Base-by-base conservation (phyloP, 2,797 vertebrate species). In the Sebastes steindachneri region DNA sequence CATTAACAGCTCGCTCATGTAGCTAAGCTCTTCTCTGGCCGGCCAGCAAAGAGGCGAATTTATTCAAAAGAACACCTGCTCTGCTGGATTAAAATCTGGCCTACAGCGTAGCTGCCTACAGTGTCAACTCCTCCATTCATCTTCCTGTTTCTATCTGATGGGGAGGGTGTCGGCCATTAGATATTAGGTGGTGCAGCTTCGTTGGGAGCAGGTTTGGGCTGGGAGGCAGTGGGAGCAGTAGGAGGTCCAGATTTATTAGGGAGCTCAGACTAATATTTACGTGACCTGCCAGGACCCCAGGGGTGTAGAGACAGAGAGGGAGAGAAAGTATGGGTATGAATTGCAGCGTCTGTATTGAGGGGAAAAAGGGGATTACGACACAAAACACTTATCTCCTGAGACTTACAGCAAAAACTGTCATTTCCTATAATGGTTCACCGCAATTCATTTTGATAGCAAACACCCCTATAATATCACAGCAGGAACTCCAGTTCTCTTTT, bases 211-310 rank as follows among this genome's bases (percentile, higher is more conserved):
- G 77, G 72, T 79, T 85, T 31, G 35, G 48, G 59, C 33, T 77
- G 59, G 9, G 65, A 23, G 79, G 66, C 72, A 78, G 73, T 75
- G 78, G 80, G 84, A 90, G 81, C 87, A 80, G 84, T 69, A 77
- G 73, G 76, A 79, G 88, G 81, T 73, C 60, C 75, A 92, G 85
- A 93, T 93, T 92, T 93, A 92, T 93, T 89, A 83, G 83, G 73
- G 65, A 86, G 79, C 87, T 90, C 72, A 86, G 72, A 88, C 81
- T 90, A 94, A 93, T 93, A 93, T 93, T 94, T 92, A 93, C 64
- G 7, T 85, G 85, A 93, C 88, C 89, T 86, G 82, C 76, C 29
- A 83, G 83, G 86, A 90, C 86, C 83, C 9, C 3, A 77, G 75
- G 77, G 75, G 63, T 82, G 77, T 73, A 70, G 54, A 81, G 63